Percentiles rank a stretch among this genome's conserved stretches.
Evolutionary conservation across 2,888 invertebrate genomes (phyloP).

Genomic region (Aphrophora alni): DNA sequence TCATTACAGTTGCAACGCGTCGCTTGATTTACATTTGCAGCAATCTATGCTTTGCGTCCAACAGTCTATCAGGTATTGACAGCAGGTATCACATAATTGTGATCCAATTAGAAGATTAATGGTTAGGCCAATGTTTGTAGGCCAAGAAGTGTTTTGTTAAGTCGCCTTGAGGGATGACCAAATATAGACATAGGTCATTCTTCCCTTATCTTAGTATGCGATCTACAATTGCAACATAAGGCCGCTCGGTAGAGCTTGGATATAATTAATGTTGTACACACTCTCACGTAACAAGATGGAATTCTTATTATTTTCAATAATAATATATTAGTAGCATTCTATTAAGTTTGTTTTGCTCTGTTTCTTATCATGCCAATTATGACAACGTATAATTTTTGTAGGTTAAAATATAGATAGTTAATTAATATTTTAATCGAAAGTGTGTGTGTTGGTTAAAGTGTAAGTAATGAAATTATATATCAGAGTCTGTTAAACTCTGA

Average conservation of each 20-base stretch:
- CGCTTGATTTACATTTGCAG: neutral
- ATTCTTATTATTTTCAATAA: neutral
- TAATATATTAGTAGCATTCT: neutral
- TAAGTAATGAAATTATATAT: neutral
- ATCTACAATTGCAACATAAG: conserved; percentile 4
- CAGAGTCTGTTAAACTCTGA: neutral
- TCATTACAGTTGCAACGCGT: neutral
- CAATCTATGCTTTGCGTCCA: no score
- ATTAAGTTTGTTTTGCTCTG: neutral
- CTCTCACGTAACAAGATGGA: neutral
- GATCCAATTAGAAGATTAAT: neutral
- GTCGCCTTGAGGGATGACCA: neutral
- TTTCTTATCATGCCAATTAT: neutral
- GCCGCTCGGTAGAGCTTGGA: neutral
- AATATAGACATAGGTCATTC: neutral
- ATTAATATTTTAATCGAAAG: neutral
- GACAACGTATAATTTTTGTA: neutral
- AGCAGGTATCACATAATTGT: neutral
- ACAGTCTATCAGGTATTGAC: neutral
- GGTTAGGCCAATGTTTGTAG: neutral
- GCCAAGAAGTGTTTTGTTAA: neutral
- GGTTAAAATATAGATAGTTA: neutral
- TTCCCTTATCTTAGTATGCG: neutral
- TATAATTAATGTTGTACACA: neutral
- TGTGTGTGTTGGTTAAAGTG: neutral